Evolutionary conservation across 2,113 vertebrate genomes (phyloP), one percentile per base, ranked within the genome.

Genomic region (Ranitomeya imitator): DNA sequence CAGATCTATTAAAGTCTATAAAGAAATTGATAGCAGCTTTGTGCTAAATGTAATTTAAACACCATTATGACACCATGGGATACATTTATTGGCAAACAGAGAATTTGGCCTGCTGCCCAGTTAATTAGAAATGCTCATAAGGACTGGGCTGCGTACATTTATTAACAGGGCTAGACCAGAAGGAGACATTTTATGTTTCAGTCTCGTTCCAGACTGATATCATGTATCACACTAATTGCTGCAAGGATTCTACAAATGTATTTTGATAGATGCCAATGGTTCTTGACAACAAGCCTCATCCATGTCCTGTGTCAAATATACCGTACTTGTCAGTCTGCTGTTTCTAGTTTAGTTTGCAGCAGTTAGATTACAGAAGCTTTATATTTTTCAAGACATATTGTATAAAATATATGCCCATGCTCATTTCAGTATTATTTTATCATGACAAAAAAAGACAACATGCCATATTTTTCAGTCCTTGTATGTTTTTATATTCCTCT

Each of bases 31-130:
- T 81, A 79, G 63, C 67, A 45, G 21, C 87, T 84, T 63, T n/a
- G 26, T 26, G 63, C 60, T 71, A 88, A 82, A 69, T 91, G 26
- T 88, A 88, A 89, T 85, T 74, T 81, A 85, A 86, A 83, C 11
- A 90, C 83, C 60, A 73, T 83, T 83, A 90, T 78, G 76, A 81
- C 73, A 86, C 60, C 71, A 78, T 71, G 71, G 71, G 52, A 87
- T 85, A 51, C 82, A 15, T 18, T 79, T 1, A 89, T 88, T 87
- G 87, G 80, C 80, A 90, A 37, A 80, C 5, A 89, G 59, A 12
- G 7, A 45, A 74, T 88, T 90, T 90, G 85, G 19, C 63, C 90
- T 37, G 4, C 73, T 79, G 85, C 78, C 65, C 55, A 86, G 69
- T 74, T 31, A 86, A 89, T 63, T 60, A 60, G 82, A 45, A 52